Evolutionary conservation across 2,113 vertebrate genomes (phyloP), one percentile per base, ranked within the genome.

Genomic region (Bos javanicus): DNA sequence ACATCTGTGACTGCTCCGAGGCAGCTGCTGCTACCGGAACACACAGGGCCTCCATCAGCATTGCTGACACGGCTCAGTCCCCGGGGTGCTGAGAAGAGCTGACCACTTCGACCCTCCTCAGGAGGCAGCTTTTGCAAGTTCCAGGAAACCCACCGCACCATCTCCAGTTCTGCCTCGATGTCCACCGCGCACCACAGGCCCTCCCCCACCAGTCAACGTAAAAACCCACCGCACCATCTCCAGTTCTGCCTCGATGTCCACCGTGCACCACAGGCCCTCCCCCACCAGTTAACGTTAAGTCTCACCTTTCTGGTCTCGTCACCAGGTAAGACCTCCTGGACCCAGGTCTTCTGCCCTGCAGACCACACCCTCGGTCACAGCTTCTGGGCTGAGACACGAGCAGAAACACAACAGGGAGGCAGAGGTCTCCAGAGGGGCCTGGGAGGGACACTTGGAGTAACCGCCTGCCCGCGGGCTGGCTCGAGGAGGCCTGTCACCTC

Each of bases 21-120:
- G 80, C 52, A 3, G 17, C n/a, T 64, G 82, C 88, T 59, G 39
- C 48, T 26, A 3, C 59, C 16, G 23, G 2, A 28, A 6, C 25
- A 26, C 2, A 5, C 33, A 4, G 25, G 6, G 23, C 30, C 83
- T 9, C 13, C 11, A 0, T 80, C 30, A n/a, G 83, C 28, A 28
- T 9, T 7, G 2, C 12, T 1, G 14, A 4, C 7, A 0, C 0
- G 25, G 9, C 67, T 26, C 39, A 1, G 43, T 5, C 26, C 50
- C 30, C 57, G 16, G 43, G 57, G 9, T 36, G n/a, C 67, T 30
- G 7, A 28, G 56, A 23, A 8, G 50, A 17, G 21, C 59, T n/a
- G 39, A 26, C 6, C 11, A 4, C 19, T 6, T 15, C 5, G 12
- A 3, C n/a, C 46, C 3, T 14, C 6, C 39, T 25, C 91, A 60